Base-by-base conservation (phyloP, 2,888 invertebrate species). In the Fragum fragum region DNA sequence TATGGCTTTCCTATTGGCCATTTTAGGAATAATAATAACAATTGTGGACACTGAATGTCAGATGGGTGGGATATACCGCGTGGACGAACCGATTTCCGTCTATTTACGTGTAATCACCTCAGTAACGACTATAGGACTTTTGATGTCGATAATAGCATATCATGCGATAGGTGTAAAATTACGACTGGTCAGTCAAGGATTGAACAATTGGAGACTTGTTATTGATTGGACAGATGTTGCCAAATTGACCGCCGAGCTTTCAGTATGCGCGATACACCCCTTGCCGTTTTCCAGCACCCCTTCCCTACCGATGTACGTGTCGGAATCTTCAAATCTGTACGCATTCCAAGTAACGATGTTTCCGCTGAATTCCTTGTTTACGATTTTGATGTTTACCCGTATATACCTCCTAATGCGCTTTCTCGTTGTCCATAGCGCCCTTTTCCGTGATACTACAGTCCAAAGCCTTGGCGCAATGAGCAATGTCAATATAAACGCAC, bases 381-480 rank as follows among this genome's bases (percentile, higher is more conserved):
- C 92, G 5, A 89, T 92, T 74, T 69, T 90, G 23, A 92, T 92
- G 92, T 91, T 91, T 70, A 76, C 90, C 57, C 79, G 92, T 53
- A 82, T 91, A 0, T 92, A 92, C 79, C 86, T 91, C 26, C 76
- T 91, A 26, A 89, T 89, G 66, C 76, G 91, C 11, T 90, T 90
- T 78, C 83, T 92, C 16, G 91, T 92, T 21, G 90, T 91, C 5
- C 92, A 91, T 75, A 91, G 91, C 73, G 89, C 88, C 29, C 80
- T 92, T 14, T 90, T 92, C 73, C 86, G 89, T 74, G 92, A 92
- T 78, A 91, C 91, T 1, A 91, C 91, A 1, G 90, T 91, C 0
- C 92, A 92, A 73, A 92, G 92, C 85, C 81, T 92, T 14, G 91
- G 91, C n/a, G 89, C 92, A 0, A 86, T 92, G 61, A 91, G 90